Evolutionary conservation across 1,140 invertebrate species (phyloP).

Genomic region (Periplaneta americana): DNA sequence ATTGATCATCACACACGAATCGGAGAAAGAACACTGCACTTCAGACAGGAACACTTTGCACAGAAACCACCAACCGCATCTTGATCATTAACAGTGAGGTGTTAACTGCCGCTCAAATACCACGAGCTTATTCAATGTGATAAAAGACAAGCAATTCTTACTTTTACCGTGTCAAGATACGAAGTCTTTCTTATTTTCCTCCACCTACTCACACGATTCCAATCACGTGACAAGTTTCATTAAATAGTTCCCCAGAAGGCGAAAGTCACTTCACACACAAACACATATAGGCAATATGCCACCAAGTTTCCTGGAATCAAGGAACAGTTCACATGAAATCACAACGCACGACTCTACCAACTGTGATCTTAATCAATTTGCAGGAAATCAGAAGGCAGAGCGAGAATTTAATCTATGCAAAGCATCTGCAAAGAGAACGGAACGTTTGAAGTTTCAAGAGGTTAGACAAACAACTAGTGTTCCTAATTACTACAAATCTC

Average conservation of each 20-base stretch:
- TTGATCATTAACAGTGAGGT: not conserved
- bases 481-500: no score
- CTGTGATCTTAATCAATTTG: no score
- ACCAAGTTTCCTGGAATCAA: not conserved
- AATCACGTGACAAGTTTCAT: not conserved
- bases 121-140: not conserved
- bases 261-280: not conserved
- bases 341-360: not conserved
- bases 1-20: no score
- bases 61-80: no score
- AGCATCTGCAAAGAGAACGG: no score
- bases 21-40: not conserved
- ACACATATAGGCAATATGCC: not conserved
- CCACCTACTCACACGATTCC: not conserved
- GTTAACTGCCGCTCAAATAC: not conserved
- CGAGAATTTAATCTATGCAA: no score
- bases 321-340: no score
- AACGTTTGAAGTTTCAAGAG: no score
- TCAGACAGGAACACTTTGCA: not conserved
- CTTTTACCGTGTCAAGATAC: not conserved
- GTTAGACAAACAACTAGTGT: no score
- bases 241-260: not conserved
- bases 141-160: not conserved
- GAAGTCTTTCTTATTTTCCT: not conserved
- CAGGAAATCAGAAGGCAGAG: no score